phyloP scores from a whole-genome alignment of 2,113 vertebrate genomes.

The Candoia aspera region DNA sequence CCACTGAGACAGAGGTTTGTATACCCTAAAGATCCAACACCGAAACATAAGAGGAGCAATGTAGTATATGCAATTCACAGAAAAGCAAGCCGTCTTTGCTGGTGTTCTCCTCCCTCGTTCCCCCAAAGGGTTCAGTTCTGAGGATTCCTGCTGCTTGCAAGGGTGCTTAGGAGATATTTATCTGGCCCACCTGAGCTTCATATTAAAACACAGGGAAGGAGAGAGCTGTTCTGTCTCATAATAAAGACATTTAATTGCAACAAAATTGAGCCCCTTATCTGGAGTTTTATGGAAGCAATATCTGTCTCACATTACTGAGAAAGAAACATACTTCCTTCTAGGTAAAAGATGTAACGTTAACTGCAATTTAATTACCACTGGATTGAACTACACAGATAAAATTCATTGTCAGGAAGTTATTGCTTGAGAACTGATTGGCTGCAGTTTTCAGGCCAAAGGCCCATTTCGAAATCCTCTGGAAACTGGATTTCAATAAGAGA shows the following conservation, averaged over 20 bases:
- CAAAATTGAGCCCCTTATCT: slow-evolving; percentile 21
- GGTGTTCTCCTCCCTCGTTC: neutral
- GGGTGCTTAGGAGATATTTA: neutral
- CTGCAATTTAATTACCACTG: slow-evolving; percentile 3
- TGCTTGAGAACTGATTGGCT: slow-evolving; percentile 48
- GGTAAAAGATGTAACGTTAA: slow-evolving; percentile 15
- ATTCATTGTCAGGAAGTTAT: slow-evolving; percentile 30
- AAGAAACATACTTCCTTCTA: slow-evolving; percentile 34
- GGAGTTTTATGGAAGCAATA: slow-evolving; percentile 30
- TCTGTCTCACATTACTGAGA: slow-evolving; percentile 24
- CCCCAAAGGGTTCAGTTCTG: neutral
- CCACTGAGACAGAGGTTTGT: no score
- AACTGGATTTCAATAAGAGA: slow-evolving; percentile 32
- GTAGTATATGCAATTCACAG: no score
- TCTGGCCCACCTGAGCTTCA: neutral
- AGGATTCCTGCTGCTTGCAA: neutral
- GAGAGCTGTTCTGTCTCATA: neutral
- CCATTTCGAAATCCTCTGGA: slow-evolving; percentile 43
- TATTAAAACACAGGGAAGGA: neutral
- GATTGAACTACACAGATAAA: slow-evolving; percentile 43
- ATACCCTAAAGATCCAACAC: no score
- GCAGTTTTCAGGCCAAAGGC: slow-evolving; percentile 9
- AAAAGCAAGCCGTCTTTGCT: neutral
- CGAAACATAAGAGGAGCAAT: no score
- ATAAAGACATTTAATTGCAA: slow-evolving; percentile 27